Evolutionary conservation across 1,140 invertebrate species (phyloP).

Genomic region (Anagrus nilaparvatae): DNA sequence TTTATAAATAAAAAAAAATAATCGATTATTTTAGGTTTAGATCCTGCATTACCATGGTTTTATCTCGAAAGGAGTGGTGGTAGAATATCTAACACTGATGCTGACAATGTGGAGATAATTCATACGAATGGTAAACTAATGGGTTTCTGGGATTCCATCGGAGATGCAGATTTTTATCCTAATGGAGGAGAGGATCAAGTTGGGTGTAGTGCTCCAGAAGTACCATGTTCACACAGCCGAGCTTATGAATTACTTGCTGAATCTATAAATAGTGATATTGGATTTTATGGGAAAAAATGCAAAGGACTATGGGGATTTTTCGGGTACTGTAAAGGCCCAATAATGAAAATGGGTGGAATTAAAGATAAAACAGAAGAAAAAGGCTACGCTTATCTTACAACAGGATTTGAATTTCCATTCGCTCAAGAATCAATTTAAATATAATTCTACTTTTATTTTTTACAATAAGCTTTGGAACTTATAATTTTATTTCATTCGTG

Average conservation of each 20-base stretch:
- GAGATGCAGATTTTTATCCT: slow-evolving; percentile 57
- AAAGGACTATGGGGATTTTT: no score
- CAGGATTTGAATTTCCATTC: no score
- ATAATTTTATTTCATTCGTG: no score
- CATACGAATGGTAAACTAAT: slow-evolving; percentile 59
- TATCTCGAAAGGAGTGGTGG: slow-evolving; percentile 37
- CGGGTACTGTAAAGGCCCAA: neutral
- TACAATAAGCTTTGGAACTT: no score
- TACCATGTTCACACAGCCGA: slow-evolving; percentile 19
- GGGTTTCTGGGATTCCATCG: slow-evolving; percentile 42
- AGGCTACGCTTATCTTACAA: slow-evolving; percentile 7
- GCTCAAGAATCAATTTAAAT: no score
- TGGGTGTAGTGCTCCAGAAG: slow-evolving; percentile 39
- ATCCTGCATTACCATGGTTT: slow-evolving; percentile 49
- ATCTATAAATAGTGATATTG: slow-evolving; percentile 20
- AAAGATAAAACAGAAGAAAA: neutral
- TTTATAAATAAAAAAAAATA: no score
- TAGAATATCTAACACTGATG: slow-evolving; percentile 53
- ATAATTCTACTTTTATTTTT: no score
- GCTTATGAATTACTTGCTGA: slow-evolving; percentile 25
- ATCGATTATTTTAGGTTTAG: no score
- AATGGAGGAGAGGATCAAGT: slow-evolving; percentile 62
- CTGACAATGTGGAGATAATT: slow-evolving; percentile 55
- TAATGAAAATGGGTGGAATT: slow-evolving; percentile 2
- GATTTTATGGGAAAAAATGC: slow-evolving; percentile 17